Percentiles rank a stretch among this genome's conserved stretches.
phyloP scores from a whole-genome alignment of 2,113 vertebrate genomes.

The Nematolebias whitei region DNA sequence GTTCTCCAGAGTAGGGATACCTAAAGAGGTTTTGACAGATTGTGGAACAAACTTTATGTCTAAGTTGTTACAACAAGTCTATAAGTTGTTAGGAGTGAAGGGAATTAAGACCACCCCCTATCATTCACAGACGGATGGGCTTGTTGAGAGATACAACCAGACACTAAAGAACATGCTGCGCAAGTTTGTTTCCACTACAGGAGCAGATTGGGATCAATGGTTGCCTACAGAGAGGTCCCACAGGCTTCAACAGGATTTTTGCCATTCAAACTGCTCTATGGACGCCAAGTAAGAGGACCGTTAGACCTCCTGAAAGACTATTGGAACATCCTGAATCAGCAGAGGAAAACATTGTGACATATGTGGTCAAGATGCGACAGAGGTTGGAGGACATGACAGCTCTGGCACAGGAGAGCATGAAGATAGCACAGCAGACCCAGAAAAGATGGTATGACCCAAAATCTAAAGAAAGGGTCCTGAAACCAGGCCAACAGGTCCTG shows the following conservation, averaged over 20 bases:
- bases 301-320: not conserved
- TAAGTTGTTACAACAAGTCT: not conserved
- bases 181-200: not conserved
- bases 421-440: not conserved
- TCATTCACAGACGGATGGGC: not conserved
- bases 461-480: not conserved
- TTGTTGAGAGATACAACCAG: not conserved
- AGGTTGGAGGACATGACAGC: not conserved
- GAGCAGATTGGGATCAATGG: slow-evolving; percentile 1
- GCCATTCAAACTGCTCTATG: not conserved
- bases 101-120: not conserved
- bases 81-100: not conserved
- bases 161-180: not conserved
- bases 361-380: not conserved
- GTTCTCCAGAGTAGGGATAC: not conserved
- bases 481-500: not conserved
- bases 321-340: too few relatives aligned
- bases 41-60: slow-evolving; percentile 2
- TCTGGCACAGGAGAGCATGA: not conserved
- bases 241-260: not conserved
- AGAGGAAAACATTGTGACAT: too few relatives aligned
- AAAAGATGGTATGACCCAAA: slow-evolving; percentile 1
- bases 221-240: not conserved
- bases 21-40: not conserved
- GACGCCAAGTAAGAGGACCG: not conserved